Percentiles rank a stretch among this genome's conserved stretches.
phyloP scores from a whole-genome alignment of 2,797 vertebrate genomes.

The Mus caroli region DNA sequence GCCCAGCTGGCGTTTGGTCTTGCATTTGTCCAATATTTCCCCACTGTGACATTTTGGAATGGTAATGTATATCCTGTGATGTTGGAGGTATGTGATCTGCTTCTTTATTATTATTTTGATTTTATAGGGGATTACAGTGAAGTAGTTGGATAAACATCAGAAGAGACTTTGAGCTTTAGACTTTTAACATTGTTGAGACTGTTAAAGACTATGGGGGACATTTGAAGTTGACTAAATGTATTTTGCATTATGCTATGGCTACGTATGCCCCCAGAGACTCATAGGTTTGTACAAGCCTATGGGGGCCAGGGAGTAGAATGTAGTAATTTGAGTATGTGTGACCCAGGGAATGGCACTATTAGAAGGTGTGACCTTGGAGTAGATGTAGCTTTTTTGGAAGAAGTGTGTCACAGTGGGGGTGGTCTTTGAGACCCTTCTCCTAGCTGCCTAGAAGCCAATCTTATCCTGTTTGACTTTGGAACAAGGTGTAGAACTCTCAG shows the following conservation, averaged over 20 bases:
- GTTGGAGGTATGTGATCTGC: neutral
- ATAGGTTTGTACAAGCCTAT: neutral
- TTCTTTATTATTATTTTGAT: neutral
- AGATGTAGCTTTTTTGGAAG: neutral
- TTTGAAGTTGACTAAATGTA: neutral
- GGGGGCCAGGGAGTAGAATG: too few species aligned
- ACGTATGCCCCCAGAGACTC: neutral
- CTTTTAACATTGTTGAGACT: neutral
- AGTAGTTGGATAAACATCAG: neutral
- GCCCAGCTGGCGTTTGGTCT: neutral
- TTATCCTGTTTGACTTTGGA: neutral
- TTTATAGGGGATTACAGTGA: neutral
- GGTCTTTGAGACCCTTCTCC: neutral
- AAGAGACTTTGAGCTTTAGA: neutral
- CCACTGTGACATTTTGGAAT: neutral
- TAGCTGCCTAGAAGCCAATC: neutral
- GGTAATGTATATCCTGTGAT: neutral
- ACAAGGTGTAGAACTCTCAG: neutral
- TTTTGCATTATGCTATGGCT: neutral
- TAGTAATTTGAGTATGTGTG: neutral
- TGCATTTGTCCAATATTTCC: neutral
- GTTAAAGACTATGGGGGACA: neutral
- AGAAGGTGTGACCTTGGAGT: neutral
- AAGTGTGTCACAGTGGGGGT: neutral
- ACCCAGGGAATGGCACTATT: neutral